Percentiles rank a stretch among this genome's conserved stretches.
These are phyloP conservation scores for Thelaira solivaga DNA, from an alignment of 2,888 invertebrate species.

Conservation along the genomic window DNA sequence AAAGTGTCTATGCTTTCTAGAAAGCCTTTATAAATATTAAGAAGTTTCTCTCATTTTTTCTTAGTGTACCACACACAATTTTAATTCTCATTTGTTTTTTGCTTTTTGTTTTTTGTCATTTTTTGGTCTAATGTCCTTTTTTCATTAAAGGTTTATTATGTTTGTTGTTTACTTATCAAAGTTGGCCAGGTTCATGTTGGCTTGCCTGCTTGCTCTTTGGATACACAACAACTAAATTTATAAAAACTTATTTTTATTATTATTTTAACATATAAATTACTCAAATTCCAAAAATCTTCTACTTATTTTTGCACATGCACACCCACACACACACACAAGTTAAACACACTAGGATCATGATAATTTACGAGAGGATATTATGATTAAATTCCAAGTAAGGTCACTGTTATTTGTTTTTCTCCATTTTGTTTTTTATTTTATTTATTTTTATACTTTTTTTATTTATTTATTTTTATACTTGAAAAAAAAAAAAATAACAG, in stretches of 20 bases:
- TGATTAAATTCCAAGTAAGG: slow-evolving; percentile 46
- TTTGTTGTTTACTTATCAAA: slow-evolving; percentile 50
- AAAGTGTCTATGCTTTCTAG: too few species aligned
- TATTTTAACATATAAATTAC: slow-evolving; percentile 57
- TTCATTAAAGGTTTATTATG: slow-evolving; percentile 24
- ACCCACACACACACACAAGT: neutral
- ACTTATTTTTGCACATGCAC: slow-evolving; percentile 9
- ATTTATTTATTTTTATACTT: neutral
- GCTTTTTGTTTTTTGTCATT: slow-evolving; percentile 15
- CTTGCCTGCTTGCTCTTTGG: too few species aligned
- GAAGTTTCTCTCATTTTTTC: too few species aligned
- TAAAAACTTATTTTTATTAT: slow-evolving; percentile 30
- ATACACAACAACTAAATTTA: slow-evolving; percentile 13
- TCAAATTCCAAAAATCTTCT: slow-evolving; percentile 5
- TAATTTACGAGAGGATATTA: slow-evolving; percentile 64
- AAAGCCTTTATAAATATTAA: too few species aligned
- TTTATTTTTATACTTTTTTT: neutral
- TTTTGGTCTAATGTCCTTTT: slow-evolving; percentile 49
- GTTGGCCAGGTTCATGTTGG: slow-evolving; percentile 40
- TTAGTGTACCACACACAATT: neutral
- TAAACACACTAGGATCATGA: slow-evolving; percentile 60
- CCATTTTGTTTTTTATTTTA: neutral
- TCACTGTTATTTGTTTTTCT: neutral
- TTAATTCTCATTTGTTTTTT: slow-evolving; percentile 1
- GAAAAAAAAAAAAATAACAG: neutral